Evolutionary conservation across 2,797 vertebrate genomes (phyloP), one percentile per base, ranked within the genome.

Genomic region (Micropoecilia bifurca): DNA sequence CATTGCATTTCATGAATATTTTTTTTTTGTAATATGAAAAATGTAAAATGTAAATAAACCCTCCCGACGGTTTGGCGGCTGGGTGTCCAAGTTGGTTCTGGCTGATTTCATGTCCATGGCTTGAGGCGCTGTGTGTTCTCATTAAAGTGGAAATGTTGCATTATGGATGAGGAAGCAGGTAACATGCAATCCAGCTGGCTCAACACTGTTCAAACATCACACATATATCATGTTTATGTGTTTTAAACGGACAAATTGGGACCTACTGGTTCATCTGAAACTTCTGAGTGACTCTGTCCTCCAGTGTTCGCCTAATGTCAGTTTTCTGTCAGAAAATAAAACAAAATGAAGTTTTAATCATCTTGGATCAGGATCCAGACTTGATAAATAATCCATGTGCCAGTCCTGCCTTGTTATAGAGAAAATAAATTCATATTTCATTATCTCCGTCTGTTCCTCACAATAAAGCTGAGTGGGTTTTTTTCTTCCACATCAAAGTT

Each of bases 231-330:
- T 61, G 13, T 33, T 33, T 33, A 61, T 33, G 30, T 7, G n/a
- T 61, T n/a, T 33, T 1, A 66, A 39, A 66, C 22, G 8, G 33
- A 66, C 7, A 22, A 55, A 53, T 41, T 25, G 3, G 0, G 33
- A 50, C 90, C 94, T 93, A 96, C 95, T 93, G 90, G 55, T 89
- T 87, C 74, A 91, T 92, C 90, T 96, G 94, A 85, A 96, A 96
- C 80, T 78, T 86, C 36, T 94, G 95, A 81, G 92, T 89, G 77
- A 85, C 69, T 91, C 82, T 86, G 59, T 94, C 93, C 83, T 95
- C 90, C 85, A 94, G 79, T 20, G 80, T 79, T 71, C 86, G 74
- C 48, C 84, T 77, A 28, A 95, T 36, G 1, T 90, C 91, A 18
- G 85, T 93, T 82, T 85, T 90, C 96, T 98, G 89, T 88, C 4